These are phyloP conservation scores for Felis chaus DNA, from an alignment of 2,113 vertebrate genomes.

Conservation along the genomic window DNA sequence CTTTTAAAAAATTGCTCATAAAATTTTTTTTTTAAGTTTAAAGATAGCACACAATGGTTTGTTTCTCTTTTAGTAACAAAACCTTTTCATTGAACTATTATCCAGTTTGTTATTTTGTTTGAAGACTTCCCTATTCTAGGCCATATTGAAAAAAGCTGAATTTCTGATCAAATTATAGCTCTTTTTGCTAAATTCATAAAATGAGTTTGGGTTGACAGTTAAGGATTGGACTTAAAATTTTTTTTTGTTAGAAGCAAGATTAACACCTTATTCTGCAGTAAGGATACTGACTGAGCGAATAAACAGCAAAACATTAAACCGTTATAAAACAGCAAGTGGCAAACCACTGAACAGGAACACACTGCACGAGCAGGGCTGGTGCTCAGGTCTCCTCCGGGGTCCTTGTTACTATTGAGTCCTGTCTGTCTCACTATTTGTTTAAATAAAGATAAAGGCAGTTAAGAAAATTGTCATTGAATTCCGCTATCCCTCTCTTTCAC, in stretches of 20 bases:
- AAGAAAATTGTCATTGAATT: slow-evolving; percentile 10
- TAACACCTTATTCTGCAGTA: background rate
- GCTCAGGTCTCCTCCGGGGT: background rate
- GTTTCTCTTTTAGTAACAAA: background rate
- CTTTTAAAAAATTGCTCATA: slow-evolving; percentile 16
- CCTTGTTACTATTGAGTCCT: background rate
- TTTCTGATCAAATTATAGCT: background rate
- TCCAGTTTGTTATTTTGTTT: background rate
- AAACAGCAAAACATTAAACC: background rate
- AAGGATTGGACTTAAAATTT: background rate
- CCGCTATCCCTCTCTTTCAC: background rate
- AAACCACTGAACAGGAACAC: background rate
- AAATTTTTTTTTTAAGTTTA: background rate
- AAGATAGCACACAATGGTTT: background rate
- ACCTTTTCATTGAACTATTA: background rate
- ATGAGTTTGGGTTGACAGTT: slow-evolving; percentile 26
- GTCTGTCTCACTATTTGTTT: background rate
- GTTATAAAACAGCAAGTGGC: background rate
- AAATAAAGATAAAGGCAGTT: background rate
- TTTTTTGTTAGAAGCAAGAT: background rate
- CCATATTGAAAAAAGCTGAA: slow-evolving; percentile 37
- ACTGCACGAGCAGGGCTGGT: background rate
- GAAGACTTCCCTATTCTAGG: background rate
- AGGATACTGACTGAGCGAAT: background rate
- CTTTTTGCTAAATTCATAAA: slow-evolving; percentile 47